Percentiles rank a stretch among this genome's conserved stretches.
These are phyloP conservation scores for Tetropium fuscum DNA, from an alignment of 2,888 invertebrate genomes.

Conservation along the genomic window DNA sequence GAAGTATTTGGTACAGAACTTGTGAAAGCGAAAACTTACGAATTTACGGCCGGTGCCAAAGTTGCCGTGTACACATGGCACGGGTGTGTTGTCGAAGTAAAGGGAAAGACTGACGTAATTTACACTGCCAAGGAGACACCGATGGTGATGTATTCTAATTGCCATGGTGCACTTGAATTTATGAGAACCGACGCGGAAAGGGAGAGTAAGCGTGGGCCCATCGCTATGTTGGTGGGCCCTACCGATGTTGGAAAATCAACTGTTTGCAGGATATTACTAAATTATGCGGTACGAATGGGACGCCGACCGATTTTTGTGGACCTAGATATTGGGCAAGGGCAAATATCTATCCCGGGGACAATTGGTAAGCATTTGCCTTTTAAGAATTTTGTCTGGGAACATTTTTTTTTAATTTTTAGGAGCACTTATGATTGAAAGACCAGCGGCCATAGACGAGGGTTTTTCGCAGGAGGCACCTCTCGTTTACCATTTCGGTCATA, in stretches of 20 bases:
- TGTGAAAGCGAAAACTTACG: slow-evolving; percentile 91
- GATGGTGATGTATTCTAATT: slow-evolving; percentile 95
- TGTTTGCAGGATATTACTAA: slow-evolving; percentile 82
- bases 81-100: slow-evolving; percentile 88
- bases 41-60: slow-evolving; percentile 91
- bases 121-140: slow-evolving; percentile 97
- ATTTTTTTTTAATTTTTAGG: slow-evolving; percentile 65
- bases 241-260: slow-evolving; percentile 98
- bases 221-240: slow-evolving; percentile 93
- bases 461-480: slow-evolving; percentile 94
- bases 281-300: slow-evolving; percentile 94
- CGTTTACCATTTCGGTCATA: slow-evolving; percentile 95
- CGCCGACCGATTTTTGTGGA: slow-evolving; percentile 93
- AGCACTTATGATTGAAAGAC: slow-evolving; percentile 90
- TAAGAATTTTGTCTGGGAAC: not conserved
- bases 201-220: slow-evolving; percentile 80
- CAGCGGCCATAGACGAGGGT: slow-evolving; percentile 94
- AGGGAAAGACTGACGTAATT: slow-evolving; percentile 91
- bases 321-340: slow-evolving; percentile 95
- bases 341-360: slow-evolving; percentile 92
- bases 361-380: slow-evolving; percentile 70
- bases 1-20: slow-evolving; percentile 98
- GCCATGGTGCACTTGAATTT: slow-evolving; percentile 94
- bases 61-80: slow-evolving; percentile 97
- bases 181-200: slow-evolving; percentile 86